These are phyloP conservation scores for Schizotus pectinicornis DNA, from an alignment of 2,888 invertebrate genomes.

Conservation along the genomic window DNA sequence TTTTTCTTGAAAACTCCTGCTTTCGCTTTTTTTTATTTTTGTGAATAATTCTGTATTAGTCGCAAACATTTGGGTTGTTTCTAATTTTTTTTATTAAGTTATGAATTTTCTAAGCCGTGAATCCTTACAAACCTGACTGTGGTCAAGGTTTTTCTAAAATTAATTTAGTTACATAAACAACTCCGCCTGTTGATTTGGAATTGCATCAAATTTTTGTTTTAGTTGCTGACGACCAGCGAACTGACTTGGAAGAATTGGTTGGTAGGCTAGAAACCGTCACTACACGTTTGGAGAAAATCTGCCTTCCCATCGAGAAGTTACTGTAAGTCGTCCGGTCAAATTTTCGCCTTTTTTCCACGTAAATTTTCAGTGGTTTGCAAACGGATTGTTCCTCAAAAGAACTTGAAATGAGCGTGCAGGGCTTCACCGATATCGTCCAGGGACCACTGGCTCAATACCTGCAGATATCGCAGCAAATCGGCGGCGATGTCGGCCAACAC, in stretches of 20 bases:
- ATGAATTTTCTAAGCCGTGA: too few relatives aligned
- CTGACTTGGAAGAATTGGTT: conserved; percentile 72
- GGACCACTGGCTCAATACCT: conserved; percentile 80
- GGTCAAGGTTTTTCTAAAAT: too few relatives aligned
- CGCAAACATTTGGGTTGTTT: too few relatives aligned
- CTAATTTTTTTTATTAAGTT: too few relatives aligned
- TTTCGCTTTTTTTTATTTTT: too few relatives aligned
- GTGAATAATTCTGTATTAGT: too few relatives aligned
- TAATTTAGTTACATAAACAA: too few relatives aligned
- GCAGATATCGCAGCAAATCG: conserved; percentile 78
- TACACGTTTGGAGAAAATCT: conserved; percentile 68
- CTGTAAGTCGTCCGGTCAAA: too few relatives aligned
- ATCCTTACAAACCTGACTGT: too few relatives aligned
- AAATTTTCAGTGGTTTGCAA: conserved; percentile 14
- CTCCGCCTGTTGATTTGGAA: neutral
- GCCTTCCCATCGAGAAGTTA: conserved; percentile 36
- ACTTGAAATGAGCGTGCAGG: conserved; percentile 73
- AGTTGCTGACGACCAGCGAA: conserved; percentile 53
- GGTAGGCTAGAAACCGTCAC: conserved; percentile 78
- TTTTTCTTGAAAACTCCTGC: too few relatives aligned
- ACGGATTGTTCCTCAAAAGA: conserved; percentile 6
- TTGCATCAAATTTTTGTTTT: conserved; percentile 1
- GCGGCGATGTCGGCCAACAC: conserved; percentile 84
- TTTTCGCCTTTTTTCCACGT: neutral
- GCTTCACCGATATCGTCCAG: conserved; percentile 75